A percentile compares a stretch with the other conserved stretches of the same genome.
These are phyloP conservation scores for Xestia c-nigrum DNA, from an alignment of 2,888 invertebrate genomes.

Conservation along the genomic window DNA sequence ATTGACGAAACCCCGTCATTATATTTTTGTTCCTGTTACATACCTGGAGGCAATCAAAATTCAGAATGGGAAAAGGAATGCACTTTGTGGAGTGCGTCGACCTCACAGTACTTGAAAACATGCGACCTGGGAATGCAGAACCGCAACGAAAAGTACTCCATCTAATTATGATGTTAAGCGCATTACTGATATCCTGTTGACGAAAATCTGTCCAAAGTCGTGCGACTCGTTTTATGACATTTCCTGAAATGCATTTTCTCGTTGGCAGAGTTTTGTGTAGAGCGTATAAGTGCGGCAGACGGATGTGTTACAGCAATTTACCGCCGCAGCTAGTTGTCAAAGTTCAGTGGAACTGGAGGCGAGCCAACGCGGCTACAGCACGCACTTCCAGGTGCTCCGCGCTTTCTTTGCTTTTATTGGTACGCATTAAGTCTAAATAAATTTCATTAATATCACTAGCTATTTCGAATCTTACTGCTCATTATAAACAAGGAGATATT, in stretches of 20 bases:
- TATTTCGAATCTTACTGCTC: slow-evolving; percentile 6
- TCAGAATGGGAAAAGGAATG: slow-evolving; percentile 78
- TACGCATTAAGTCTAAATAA: slow-evolving; percentile 67
- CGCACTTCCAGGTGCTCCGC: slow-evolving; percentile 85
- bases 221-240: slow-evolving; percentile 50
- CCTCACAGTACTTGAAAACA: slow-evolving; percentile 71
- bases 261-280: slow-evolving; percentile 47
- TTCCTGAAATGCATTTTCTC: slow-evolving; percentile 56
- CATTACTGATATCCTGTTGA: slow-evolving; percentile 38
- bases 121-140: slow-evolving; percentile 63
- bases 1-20: slow-evolving; percentile 75
- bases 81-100: slow-evolving; percentile 78
- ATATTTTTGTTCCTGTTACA: slow-evolving; percentile 77
- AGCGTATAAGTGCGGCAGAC: slow-evolving; percentile 67
- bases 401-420: slow-evolving; percentile 74
- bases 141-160: slow-evolving; percentile 41
- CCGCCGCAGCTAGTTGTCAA: slow-evolving; percentile 84
- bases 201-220: slow-evolving; percentile 36
- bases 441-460: slow-evolving; percentile 65
- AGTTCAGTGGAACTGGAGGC: slow-evolving; percentile 89
- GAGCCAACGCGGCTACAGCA: slow-evolving; percentile 84
- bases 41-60: slow-evolving; percentile 77
- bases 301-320: slow-evolving; percentile 79
- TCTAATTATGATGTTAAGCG: slow-evolving; percentile 45
- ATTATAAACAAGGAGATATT: slow-evolving; percentile 22